Percentiles rank a stretch among this genome's conserved stretches.
Evolutionary conservation across 2,888 invertebrate species (phyloP).

Genomic region (Beris chalybata): DNA sequence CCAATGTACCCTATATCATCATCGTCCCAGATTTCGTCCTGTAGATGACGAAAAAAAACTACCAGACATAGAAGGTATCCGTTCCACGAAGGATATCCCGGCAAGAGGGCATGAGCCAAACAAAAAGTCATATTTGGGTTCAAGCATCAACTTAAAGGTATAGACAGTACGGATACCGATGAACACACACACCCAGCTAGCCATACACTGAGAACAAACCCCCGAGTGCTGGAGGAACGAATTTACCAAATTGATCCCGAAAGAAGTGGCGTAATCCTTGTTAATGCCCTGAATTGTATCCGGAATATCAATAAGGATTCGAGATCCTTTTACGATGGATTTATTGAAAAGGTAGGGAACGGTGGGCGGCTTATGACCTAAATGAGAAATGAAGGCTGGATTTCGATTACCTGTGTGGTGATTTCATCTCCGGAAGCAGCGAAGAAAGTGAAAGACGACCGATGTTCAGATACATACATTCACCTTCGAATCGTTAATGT

Average conservation of each 20-base stretch:
- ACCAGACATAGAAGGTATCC: constrained; percentile 25
- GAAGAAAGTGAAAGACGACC: constrained; percentile 26
- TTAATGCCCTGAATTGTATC: constrained; percentile 38
- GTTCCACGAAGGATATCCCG: constrained; percentile 10
- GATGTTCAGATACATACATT: constrained; percentile 11
- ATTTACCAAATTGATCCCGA: constrained; percentile 40
- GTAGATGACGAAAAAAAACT: constrained; percentile 6
- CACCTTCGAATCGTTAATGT: constrained; percentile 5
- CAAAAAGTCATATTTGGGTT: constrained; percentile 34
- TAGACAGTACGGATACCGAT: neutral
- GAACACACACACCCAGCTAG: no score
- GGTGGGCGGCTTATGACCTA: constrained; percentile 11
- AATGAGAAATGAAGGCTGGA: constrained; percentile 32
- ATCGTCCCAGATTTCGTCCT: constrained; percentile 28
- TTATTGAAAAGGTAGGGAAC: constrained; percentile 37
- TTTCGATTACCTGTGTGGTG: constrained; percentile 35
- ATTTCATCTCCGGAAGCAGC: constrained; percentile 25
- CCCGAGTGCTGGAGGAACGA: constrained; percentile 27
- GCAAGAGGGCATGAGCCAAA: constrained; percentile 11
- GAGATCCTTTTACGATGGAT: constrained; percentile 33
- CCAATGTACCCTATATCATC: neutral
- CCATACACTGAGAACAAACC: neutral
- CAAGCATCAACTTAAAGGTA: constrained; percentile 12
- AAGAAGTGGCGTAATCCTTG: constrained; percentile 40
- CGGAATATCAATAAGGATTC: constrained; percentile 37